Percentiles rank a stretch among this genome's conserved stretches.
Conservation (phyloP, 1,140 invertebrate genomes). For the Ceratina japonica region DNA sequence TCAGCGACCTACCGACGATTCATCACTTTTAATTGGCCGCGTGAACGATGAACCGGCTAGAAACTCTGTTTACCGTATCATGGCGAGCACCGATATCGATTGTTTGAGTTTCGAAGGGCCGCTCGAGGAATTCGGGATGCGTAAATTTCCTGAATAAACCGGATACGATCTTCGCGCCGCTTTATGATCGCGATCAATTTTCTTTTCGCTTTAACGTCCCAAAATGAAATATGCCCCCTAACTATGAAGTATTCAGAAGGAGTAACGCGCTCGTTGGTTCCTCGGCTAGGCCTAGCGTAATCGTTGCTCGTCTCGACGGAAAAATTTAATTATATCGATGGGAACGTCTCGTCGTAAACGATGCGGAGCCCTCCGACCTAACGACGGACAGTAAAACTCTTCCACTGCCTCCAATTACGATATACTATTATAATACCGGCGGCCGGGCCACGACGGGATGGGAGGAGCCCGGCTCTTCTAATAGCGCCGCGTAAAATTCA, state of each 20-base stretch:
- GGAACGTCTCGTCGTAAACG: constrained; percentile 10
- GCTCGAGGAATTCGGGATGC: too few species aligned
- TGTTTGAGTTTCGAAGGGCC: not conserved
- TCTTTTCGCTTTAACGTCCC: too few species aligned
- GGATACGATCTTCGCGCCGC: too few species aligned
- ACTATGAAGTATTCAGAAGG: too few species aligned
- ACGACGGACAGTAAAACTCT: constrained; percentile 34
- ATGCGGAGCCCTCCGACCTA: constrained; percentile 14
- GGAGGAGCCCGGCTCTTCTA: constrained; percentile 6
- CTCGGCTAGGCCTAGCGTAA: constrained; percentile 2
- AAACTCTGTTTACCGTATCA: not conserved
- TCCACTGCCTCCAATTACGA: constrained; percentile 39
- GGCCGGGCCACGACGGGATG: not conserved
- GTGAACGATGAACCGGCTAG: not conserved
- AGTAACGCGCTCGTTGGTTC: not conserved
- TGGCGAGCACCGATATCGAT: not conserved
- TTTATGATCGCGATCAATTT: too few species aligned
- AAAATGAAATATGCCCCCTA: too few species aligned
- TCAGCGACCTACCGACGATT: constrained; percentile 1
- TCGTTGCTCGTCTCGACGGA: constrained; percentile 19
- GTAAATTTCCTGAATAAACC: too few species aligned
- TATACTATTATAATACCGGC: constrained; percentile 32
- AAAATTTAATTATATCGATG: constrained; percentile 44
- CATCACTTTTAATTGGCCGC: constrained; percentile 35
- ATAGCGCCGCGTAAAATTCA: constrained; percentile 33